Base-by-base conservation (phyloP, 1,140 invertebrate genomes). In the Stenopsyche tienmushanensis region DNA sequence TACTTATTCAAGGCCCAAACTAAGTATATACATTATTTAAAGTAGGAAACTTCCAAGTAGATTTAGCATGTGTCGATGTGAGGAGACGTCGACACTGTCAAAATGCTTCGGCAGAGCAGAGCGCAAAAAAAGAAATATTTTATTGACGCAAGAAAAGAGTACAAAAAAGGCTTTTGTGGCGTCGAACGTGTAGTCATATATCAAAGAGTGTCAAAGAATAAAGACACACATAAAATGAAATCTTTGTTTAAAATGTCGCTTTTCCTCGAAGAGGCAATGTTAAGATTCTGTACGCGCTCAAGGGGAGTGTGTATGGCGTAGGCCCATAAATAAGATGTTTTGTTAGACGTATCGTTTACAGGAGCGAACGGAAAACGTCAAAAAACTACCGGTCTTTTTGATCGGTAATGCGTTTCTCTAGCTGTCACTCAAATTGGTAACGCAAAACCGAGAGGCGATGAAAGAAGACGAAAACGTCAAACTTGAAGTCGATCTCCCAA, bases 371-470 rank as follows among this genome's bases (percentile, higher is more conserved):
- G 29, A 34, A 34, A n/a, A n/a, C n/a, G n/a, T n/a, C n/a, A n/a
- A n/a, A 34, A 13, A 5, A 13, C 29, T 34, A 7, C 29, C 29
- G 5, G 29, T 34, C 13, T 13, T 34, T 34, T 34, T 34, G 29
- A 34, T 34, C 34, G 34, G 54, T 57, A 57, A 57, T 57, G 54
- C 54, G 54, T 42, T 42, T 42, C 34, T 23, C 15, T 10, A 42
- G 20, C 39, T 57, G 54, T 57, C 54, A 57, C 42, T 57, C 54
- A 57, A 57, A 57, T 57, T 57, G 54, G 54, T 57, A 57, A 57
- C 39, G 54, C 10, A 57, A 57, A 57, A 42, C 54, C 54, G 20
- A 20, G 42, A 29, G 29, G n/a, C 34, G 21, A 50, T 50, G 9
- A 21, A 50, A 13, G 20, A 15, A 23, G 49, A 10, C 49, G 49